These are phyloP conservation scores for Axea sp. DNA, from an alignment of 2,888 invertebrate genomes.

Conservation along the genomic window DNA sequence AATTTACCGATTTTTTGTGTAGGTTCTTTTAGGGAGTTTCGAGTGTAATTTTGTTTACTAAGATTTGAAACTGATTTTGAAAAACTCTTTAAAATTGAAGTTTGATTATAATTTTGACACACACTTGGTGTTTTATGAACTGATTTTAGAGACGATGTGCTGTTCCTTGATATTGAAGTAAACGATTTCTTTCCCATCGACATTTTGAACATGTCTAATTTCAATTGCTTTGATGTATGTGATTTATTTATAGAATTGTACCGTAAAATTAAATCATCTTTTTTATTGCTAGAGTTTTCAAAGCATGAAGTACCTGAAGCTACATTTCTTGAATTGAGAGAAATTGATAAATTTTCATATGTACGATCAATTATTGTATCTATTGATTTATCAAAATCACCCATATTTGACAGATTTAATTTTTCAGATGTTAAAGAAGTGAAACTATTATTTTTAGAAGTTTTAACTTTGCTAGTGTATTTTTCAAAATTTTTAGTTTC, in stretches of 20 bases:
- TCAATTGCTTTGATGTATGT: too few species aligned
- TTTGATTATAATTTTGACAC: neutral
- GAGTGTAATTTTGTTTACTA: neutral
- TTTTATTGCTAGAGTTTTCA: too few species aligned
- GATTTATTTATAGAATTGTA: too few species aligned
- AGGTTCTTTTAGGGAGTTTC: too few species aligned
- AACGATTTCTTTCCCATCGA: neutral
- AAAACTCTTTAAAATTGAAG: conserved; percentile 3
- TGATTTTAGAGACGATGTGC: neutral
- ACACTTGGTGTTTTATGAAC: neutral
- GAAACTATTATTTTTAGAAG: too few species aligned
- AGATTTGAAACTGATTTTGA: conserved; percentile 5
- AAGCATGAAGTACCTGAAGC: too few species aligned
- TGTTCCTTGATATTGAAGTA: neutral
- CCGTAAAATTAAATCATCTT: too few species aligned
- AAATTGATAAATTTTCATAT: conserved; percentile 15
- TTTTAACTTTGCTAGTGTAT: too few species aligned
- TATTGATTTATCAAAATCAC: neutral
- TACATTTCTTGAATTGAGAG: conserved; percentile 1
- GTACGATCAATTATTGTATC: conserved; percentile 1
- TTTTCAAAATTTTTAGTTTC: too few species aligned
- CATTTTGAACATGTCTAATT: neutral
- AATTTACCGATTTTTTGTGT: too few species aligned
- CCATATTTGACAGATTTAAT: too few species aligned
- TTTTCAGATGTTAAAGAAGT: too few species aligned